Percentiles rank a stretch among this genome's conserved stretches.
These are phyloP conservation scores for Microplitis mediator DNA, from an alignment of 1,140 invertebrate species.

Conservation along the genomic window DNA sequence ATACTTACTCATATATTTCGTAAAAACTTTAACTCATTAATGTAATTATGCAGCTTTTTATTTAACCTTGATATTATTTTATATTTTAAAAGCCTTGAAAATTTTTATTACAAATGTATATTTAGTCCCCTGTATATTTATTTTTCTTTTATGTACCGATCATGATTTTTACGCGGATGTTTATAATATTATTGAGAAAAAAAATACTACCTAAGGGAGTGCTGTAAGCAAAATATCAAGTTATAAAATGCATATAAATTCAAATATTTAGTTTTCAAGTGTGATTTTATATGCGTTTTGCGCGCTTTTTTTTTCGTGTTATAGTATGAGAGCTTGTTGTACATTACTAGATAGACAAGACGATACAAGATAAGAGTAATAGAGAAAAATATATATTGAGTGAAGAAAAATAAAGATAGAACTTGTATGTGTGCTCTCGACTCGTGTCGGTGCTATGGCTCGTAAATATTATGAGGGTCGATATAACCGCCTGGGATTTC, in stretches of 20 bases:
- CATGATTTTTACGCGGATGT: background rate
- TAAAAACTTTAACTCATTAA: no score
- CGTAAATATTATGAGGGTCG: slow-evolving; percentile 59
- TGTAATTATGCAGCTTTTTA: no score
- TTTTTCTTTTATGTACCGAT: background rate
- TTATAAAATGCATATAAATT: slow-evolving; percentile 47
- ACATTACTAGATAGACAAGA: background rate
- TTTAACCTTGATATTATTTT: no score
- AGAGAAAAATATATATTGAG: slow-evolving; percentile 19
- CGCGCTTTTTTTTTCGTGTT: slow-evolving; percentile 28
- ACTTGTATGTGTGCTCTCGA: slow-evolving; percentile 1
- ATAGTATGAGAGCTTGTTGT: slow-evolving; percentile 9
- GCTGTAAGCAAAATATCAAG: background rate
- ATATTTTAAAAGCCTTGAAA: no score
- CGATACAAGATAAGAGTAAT: slow-evolving; percentile 3
- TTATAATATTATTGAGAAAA: background rate
- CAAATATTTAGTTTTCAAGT: slow-evolving; percentile 53
- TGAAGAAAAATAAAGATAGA: slow-evolving; percentile 1
- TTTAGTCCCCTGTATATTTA: background rate
- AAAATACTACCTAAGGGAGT: slow-evolving; percentile 29
- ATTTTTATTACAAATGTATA: background rate
- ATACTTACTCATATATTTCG: no score
- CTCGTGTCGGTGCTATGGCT: slow-evolving; percentile 38
- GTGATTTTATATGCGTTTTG: slow-evolving; percentile 55
- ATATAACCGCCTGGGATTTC: slow-evolving; percentile 58